phyloP scores from a whole-genome alignment of 1,140 invertebrate species.

The Pseudomyrmex pallidus region DNA sequence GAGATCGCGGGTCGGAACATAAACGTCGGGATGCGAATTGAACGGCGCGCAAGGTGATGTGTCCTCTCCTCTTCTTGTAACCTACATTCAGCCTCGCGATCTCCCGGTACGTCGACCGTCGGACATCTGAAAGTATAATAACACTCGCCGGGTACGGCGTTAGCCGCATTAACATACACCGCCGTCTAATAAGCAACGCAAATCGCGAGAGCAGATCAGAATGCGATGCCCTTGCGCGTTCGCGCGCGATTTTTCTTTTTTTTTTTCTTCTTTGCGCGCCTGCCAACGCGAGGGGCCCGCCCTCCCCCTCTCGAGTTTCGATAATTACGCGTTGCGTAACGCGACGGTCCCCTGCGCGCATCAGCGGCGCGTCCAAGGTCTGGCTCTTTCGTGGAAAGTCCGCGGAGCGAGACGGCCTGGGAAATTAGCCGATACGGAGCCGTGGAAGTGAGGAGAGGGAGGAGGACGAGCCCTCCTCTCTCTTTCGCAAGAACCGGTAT shows the following conservation, averaged over 20 bases:
- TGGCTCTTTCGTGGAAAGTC: slow-evolving; percentile 51
- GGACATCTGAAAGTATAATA: slow-evolving; percentile 79
- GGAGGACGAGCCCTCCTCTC: not conserved
- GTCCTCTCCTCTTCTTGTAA: slow-evolving; percentile 50
- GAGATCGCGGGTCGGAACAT: slow-evolving; percentile 32
- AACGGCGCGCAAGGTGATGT: slow-evolving; percentile 14
- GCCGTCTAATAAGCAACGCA: slow-evolving; percentile 78
- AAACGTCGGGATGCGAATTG: slow-evolving; percentile 29
- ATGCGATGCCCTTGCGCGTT: slow-evolving; percentile 51
- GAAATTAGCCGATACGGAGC: slow-evolving; percentile 31
- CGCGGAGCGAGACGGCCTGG: slow-evolving; percentile 43
- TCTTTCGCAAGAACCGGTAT: slow-evolving; percentile 49
- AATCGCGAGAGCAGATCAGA: slow-evolving; percentile 66
- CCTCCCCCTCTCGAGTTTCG: slow-evolving; percentile 13
- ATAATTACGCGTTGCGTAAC: slow-evolving; percentile 54
- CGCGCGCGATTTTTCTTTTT: not conserved
- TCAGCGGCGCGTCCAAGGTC: slow-evolving; percentile 37
- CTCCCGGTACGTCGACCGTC: slow-evolving; percentile 70
- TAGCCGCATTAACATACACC: slow-evolving; percentile 73
- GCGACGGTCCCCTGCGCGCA: slow-evolving; percentile 4
- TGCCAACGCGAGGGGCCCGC: not conserved
- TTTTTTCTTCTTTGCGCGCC: slow-evolving; percentile 20
- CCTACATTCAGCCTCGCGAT: slow-evolving; percentile 64
- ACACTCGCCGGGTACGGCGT: slow-evolving; percentile 54
- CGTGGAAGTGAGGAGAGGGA: not conserved